phyloP scores from a whole-genome alignment of 2,888 invertebrate species.

The Rhagonycha lutea region DNA sequence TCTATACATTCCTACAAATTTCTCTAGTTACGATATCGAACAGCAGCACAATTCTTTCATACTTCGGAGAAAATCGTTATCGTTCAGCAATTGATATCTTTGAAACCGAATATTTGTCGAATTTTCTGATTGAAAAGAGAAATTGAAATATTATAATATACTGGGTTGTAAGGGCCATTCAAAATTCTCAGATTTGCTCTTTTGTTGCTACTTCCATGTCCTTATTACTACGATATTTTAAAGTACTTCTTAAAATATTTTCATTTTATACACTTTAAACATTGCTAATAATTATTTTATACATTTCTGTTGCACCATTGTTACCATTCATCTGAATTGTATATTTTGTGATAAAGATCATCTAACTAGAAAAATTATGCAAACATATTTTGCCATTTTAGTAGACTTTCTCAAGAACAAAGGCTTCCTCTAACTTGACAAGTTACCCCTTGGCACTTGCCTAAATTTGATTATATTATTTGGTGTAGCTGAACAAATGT shows the following conservation, averaged over 20 bases:
- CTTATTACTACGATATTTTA: background rate
- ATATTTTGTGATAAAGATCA: background rate
- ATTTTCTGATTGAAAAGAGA: background rate
- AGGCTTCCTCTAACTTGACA: conserved; percentile 24
- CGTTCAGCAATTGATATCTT: too few relatives aligned
- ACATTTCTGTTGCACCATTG: background rate
- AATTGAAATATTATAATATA: background rate
- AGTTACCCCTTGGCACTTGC: conserved; percentile 25
- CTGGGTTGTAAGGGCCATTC: background rate
- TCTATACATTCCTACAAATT: background rate
- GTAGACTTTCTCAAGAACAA: background rate
- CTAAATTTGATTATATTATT: conserved; percentile 37
- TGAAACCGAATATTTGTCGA: background rate
- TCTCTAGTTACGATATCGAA: background rate
- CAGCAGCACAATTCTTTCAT: background rate
- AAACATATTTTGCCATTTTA: background rate
- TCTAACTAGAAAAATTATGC: background rate
- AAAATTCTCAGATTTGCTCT: background rate
- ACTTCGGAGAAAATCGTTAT: background rate
- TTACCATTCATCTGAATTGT: background rate
- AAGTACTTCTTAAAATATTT: background rate
- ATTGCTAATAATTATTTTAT: background rate
- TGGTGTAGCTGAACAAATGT: conserved; percentile 35
- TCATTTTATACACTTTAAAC: background rate
- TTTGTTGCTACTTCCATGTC: background rate